Evolutionary conservation across 2,797 vertebrate genomes (phyloP).

Genomic region (Falco biarmicus): DNA sequence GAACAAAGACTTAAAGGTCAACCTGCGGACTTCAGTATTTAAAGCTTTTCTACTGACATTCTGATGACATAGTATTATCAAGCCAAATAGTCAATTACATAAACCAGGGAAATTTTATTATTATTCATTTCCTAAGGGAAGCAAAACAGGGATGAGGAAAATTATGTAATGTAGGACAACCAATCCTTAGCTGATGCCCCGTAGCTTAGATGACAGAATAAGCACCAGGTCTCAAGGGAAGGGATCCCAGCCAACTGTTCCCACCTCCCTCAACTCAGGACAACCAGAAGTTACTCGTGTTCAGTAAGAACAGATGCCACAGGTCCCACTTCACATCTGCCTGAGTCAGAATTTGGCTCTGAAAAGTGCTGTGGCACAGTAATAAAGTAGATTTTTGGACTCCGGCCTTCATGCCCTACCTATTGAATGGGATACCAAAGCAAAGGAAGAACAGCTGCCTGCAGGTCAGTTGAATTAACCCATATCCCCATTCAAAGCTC

Average conservation of each 20-base stretch:
- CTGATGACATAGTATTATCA: not conserved
- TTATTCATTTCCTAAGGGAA: not conserved
- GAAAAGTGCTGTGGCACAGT: no score
- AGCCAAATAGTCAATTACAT: slow-evolving; percentile 8
- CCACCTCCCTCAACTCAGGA: not conserved
- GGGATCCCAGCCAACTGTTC: not conserved
- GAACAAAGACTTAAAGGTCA: slow-evolving; percentile 23
- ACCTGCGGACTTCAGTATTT: not conserved
- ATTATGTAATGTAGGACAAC: not conserved
- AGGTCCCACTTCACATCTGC: not conserved
- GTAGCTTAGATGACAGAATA: not conserved
- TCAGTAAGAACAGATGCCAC: not conserved
- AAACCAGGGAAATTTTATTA: not conserved
- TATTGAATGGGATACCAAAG: not conserved
- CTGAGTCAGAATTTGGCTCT: not conserved
- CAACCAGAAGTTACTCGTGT: not conserved
- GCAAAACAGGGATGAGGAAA: not conserved
- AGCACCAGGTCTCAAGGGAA: not conserved
- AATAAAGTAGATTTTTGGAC: not conserved
- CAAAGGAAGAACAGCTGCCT: not conserved
- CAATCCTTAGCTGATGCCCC: not conserved
- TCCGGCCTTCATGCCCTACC: rapidly evolving
- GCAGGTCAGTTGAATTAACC: not conserved
- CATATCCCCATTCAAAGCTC: not conserved
- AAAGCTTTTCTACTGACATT: not conserved